A percentile compares a stretch with the other conserved stretches of the same genome.
These are phyloP conservation scores for Calliopsis andreniformis DNA, from an alignment of 1,140 invertebrate genomes.

Conservation along the genomic window DNA sequence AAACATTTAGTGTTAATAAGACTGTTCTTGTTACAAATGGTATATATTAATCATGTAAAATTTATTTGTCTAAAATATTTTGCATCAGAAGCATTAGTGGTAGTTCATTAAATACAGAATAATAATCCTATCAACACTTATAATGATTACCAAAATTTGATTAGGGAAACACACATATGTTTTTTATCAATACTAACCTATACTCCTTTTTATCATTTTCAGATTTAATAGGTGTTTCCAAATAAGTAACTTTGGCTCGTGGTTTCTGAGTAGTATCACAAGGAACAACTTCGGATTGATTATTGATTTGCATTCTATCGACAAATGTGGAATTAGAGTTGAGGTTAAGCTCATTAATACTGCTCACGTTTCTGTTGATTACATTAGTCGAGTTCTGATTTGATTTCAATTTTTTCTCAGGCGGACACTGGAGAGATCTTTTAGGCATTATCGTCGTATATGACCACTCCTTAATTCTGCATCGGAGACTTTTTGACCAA, in stretches of 20 bases:
- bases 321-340: not conserved
- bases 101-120: no score
- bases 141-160: no score
- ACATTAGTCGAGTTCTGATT: slow-evolving; percentile 21
- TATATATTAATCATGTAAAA: no score
- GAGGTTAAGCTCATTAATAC: not conserved
- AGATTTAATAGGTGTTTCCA: slow-evolving; percentile 82
- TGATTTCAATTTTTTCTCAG: slow-evolving; percentile 54
- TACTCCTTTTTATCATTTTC: slow-evolving; percentile 84
- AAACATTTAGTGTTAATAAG: slow-evolving; percentile 78
- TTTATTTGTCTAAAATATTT: no score
- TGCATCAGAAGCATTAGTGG: not conserved
- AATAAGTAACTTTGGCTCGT: slow-evolving; percentile 55
- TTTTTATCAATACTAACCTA: slow-evolving; percentile 70
- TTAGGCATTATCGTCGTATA: slow-evolving; percentile 58
- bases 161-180: slow-evolving; percentile 70
- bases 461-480: not conserved
- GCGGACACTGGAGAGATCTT: slow-evolving; percentile 37
- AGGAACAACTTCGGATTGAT: not conserved
- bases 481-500: not conserved
- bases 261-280: not conserved
- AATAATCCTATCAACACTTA: no score
- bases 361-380: not conserved
- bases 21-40: no score
- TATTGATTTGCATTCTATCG: slow-evolving; percentile 14